Percentiles rank a stretch among this genome's conserved stretches.
These are phyloP conservation scores for Cyrtonyx montezumae DNA, from an alignment of 2,113 vertebrate species.

Conservation along the genomic window DNA sequence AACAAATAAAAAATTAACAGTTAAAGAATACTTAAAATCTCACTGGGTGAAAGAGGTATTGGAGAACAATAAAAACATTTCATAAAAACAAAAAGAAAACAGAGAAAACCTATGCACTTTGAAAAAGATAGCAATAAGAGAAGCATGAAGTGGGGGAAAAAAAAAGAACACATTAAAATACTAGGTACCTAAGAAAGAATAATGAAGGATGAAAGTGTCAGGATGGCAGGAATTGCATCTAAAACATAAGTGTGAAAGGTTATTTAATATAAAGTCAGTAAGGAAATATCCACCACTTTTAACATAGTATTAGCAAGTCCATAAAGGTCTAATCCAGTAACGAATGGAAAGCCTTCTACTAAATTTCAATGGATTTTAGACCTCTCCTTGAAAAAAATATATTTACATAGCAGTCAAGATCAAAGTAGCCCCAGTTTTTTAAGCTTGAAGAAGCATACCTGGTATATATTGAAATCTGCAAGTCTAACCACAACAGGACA, in stretches of 20 bases:
- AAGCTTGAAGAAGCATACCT: conserved; percentile 81
- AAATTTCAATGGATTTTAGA: neutral
- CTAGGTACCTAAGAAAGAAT: rapidly evolving
- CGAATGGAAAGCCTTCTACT: neutral
- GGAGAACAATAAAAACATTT: neutral
- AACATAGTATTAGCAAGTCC: conserved; percentile 2
- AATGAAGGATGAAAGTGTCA: neutral
- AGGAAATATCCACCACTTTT: neutral
- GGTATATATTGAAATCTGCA: conserved; percentile 97
- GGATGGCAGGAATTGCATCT: neutral
- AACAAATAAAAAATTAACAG: neutral
- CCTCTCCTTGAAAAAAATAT: neutral
- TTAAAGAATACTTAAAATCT: neutral
- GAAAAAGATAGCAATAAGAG: neutral
- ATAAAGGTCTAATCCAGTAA: neutral
- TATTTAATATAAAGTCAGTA: neutral
- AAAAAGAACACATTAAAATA: neutral
- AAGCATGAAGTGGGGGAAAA: neutral
- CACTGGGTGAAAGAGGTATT: neutral
- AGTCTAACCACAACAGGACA: conserved; percentile 95
- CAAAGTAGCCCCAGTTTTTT: neutral
- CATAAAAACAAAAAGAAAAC: neutral
- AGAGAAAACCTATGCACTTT: neutral
- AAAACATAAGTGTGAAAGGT: neutral
- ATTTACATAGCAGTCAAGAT: neutral